Evolutionary conservation across 2,888 invertebrate genomes (phyloP), one percentile per base, ranked within the genome.

Genomic region (Ctenicera cuprea): DNA sequence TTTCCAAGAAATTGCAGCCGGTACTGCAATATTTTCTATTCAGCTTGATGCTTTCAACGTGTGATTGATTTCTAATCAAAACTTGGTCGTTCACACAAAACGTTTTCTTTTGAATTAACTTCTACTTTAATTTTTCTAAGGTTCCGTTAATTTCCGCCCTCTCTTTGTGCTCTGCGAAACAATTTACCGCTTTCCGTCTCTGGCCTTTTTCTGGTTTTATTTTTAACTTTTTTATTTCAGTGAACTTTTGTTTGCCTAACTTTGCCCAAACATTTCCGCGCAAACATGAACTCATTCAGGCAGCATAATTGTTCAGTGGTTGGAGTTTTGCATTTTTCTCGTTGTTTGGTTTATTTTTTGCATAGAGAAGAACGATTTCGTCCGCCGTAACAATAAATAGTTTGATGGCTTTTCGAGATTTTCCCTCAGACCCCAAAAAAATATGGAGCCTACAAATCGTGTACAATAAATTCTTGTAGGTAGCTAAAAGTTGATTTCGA

Each of bases 231-330:
- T 62, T 62, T 70, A 70, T 62, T 63, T 38, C 61, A 48, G 62
- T 30, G 45, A 62, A 70, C 69, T 52, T 63, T 70, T 70, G 62
- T 70, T 62, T 70, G 41, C 38, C 50, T 63, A 70, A 62, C 69
- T 70, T 70, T 69, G 37, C 45, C 63, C 62, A 70, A 70, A 70
- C 69, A 70, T 70, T 70, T 62, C 62, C 50, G 37, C 41, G 61
- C 63, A 70, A 70, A 70, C 62, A 70, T 70, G 62, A 50, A 63
- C 52, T 48, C 50, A 63, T 70, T 70, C 69, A 70, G 37, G 26
- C 50, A 52, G 38, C 12, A 70, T 70, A 70, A 70, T 70, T 70
- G 52, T 62, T 70, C 62, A 52, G 18, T 62, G 62, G 59, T 50
- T 70, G 41, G 59, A 62, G 62, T 70, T 62, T 70, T 70, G 38